phyloP scores from a whole-genome alignment of 2,888 invertebrate genomes.

The Tillus elongatus region DNA sequence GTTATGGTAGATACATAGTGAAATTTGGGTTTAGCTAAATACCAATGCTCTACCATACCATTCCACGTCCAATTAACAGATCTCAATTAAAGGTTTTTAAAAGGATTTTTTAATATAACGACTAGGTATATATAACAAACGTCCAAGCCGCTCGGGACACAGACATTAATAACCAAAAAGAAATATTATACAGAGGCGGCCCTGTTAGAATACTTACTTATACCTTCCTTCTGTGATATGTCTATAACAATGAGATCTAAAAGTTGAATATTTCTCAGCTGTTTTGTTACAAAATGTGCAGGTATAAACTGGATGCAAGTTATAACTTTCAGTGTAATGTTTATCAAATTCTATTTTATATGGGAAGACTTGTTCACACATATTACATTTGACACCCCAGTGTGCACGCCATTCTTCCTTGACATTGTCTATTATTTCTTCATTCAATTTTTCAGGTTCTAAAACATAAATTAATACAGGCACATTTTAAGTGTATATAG shows the following conservation, averaged over 20 bases:
- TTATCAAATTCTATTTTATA: constrained; percentile 46
- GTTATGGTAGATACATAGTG: no score
- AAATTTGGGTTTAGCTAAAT: no score
- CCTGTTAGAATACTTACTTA: constrained; percentile 44
- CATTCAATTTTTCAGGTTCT: constrained; percentile 33
- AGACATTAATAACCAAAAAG: no score
- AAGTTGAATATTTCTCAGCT: constrained; percentile 46
- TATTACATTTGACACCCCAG: constrained; percentile 49
- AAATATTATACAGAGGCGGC: no score
- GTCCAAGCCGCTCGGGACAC: no score
- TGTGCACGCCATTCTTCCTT: constrained; percentile 40
- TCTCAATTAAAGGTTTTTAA: no score
- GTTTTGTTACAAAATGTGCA: constrained; percentile 51
- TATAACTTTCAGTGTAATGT: constrained; percentile 42
- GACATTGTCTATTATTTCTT: constrained; percentile 43
- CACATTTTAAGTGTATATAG: no score
- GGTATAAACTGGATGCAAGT: constrained; percentile 45
- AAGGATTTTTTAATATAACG: no score
- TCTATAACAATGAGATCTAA: constrained; percentile 49
- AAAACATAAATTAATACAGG: no score
- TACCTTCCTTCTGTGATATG: constrained; percentile 49
- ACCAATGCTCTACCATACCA: no score
- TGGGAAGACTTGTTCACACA: constrained; percentile 46
- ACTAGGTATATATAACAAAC: no score
- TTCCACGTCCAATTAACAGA: no score